Conservation (phyloP, 1,140 invertebrate species). For the Hirudo medicinalis region DNA sequence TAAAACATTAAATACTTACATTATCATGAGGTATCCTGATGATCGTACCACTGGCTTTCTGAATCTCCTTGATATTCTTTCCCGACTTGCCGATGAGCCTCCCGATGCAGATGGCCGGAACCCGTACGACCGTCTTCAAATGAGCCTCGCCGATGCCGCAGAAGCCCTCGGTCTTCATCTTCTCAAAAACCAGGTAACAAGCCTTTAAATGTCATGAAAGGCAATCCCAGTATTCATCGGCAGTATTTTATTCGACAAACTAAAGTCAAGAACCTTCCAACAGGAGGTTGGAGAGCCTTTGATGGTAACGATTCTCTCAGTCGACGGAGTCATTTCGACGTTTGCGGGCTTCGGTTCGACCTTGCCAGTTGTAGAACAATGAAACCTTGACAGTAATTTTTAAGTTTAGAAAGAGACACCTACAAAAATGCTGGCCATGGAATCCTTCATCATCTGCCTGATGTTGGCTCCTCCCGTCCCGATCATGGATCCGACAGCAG, state of each 20-base stretch:
- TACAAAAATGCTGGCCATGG: conserved; percentile 64
- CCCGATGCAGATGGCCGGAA: conserved; percentile 69
- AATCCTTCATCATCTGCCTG: conserved; percentile 88
- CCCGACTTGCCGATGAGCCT: conserved; percentile 95
- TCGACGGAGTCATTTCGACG: conserved; percentile 48
- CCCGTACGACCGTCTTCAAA: conserved; percentile 79
- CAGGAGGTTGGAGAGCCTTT: conserved; percentile 76
- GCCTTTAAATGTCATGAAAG: conserved; percentile 58
- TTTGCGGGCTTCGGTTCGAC: conserved; percentile 74
- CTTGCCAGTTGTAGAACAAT: conserved; percentile 22
- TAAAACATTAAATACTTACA: conserved; percentile 12
- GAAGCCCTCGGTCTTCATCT: conserved; percentile 40
- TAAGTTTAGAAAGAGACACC: background rate
- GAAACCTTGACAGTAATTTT: background rate
- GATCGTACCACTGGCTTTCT: conserved; percentile 79
- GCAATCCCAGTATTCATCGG: background rate
- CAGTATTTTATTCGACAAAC: background rate
- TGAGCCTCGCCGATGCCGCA: conserved; percentile 77
- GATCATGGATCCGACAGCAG: conserved; percentile 89
- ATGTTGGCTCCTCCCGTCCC: conserved; percentile 92
- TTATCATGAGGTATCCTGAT: conserved; percentile 80
- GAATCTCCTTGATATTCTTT: conserved; percentile 81
- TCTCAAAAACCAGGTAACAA: conserved; percentile 22
- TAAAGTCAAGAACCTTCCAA: conserved; percentile 59
- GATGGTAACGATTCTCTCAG: conserved; percentile 85